A percentile compares a stretch with the other conserved stretches of the same genome.
Evolutionary conservation across 1,140 invertebrate species (phyloP).

Genomic region (Lepidurus couesii): DNA sequence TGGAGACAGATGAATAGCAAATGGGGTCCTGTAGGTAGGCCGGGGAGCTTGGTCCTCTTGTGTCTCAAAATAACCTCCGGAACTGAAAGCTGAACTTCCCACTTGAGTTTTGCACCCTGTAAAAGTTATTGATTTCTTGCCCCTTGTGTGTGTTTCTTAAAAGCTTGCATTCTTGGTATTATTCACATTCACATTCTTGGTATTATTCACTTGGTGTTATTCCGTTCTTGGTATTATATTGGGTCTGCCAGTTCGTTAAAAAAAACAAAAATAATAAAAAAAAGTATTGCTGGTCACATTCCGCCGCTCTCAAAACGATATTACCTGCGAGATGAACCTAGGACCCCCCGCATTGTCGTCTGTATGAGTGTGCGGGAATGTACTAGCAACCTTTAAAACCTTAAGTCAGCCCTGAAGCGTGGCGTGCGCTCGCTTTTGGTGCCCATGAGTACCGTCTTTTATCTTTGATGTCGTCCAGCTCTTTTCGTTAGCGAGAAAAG

Average conservation of each 20-base stretch:
- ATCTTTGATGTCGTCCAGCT: conserved; percentile 19
- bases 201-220: too few species aligned
- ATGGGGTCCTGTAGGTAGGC: background rate
- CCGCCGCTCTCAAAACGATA: background rate
- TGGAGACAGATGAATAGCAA: conserved; percentile 19
- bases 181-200: too few species aligned
- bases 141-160: too few species aligned
- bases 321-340: background rate
- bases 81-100: background rate
- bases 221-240: too few species aligned
- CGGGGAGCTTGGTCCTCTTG: background rate
- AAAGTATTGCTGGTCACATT: background rate
- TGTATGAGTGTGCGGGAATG: conserved; percentile 21
- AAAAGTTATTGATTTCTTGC: too few species aligned
- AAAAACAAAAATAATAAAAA: too few species aligned
- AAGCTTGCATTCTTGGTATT: too few species aligned
- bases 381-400: conserved; percentile 12
- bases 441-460: conserved; percentile 1
- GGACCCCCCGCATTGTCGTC: conserved; percentile 15
- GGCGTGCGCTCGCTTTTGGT: background rate
- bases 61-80: background rate
- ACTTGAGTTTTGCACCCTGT: too few species aligned
- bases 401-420: conserved; percentile 9
- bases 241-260: too few species aligned
- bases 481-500: background rate